Conservation (phyloP, 2,888 invertebrate genomes). For the Campoplex capitator region DNA sequence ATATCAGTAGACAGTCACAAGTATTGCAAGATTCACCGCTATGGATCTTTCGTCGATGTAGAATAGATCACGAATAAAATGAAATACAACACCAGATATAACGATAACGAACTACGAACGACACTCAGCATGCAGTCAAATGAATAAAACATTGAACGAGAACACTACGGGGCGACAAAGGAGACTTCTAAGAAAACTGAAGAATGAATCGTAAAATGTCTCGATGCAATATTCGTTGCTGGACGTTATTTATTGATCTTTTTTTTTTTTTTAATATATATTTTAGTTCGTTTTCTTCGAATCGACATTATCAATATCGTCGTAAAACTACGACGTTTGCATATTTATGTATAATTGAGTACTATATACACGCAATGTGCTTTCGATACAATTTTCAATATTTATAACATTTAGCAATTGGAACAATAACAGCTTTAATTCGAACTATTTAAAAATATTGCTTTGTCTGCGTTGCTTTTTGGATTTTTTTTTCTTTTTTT, state of each 20-base stretch:
- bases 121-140: slow-evolving; percentile 57
- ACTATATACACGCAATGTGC: slow-evolving; percentile 16
- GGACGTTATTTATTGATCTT: slow-evolving; percentile 58
- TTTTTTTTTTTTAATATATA: slow-evolving; percentile 29
- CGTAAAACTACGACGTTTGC: slow-evolving; percentile 28
- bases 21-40: neutral
- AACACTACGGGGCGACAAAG: slow-evolving; percentile 39
- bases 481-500: slow-evolving; percentile 28
- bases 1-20: too few relatives aligned
- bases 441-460: slow-evolving; percentile 45
- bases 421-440: slow-evolving; percentile 61
- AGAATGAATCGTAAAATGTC: slow-evolving; percentile 21
- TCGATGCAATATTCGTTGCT: slow-evolving; percentile 20
- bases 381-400: slow-evolving; percentile 20
- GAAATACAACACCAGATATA: neutral
- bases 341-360: slow-evolving; percentile 14
- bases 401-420: slow-evolving; percentile 38
- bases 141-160: slow-evolving; percentile 11
- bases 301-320: slow-evolving; percentile 10
- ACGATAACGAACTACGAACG: slow-evolving; percentile 16
- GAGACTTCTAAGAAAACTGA: slow-evolving; percentile 23
- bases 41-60: neutral
- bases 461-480: slow-evolving; percentile 5
- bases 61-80: neutral
- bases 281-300: neutral